Base-by-base conservation (phyloP, 2,797 vertebrate genomes). In the Alcedo quadribrachys region DNA sequence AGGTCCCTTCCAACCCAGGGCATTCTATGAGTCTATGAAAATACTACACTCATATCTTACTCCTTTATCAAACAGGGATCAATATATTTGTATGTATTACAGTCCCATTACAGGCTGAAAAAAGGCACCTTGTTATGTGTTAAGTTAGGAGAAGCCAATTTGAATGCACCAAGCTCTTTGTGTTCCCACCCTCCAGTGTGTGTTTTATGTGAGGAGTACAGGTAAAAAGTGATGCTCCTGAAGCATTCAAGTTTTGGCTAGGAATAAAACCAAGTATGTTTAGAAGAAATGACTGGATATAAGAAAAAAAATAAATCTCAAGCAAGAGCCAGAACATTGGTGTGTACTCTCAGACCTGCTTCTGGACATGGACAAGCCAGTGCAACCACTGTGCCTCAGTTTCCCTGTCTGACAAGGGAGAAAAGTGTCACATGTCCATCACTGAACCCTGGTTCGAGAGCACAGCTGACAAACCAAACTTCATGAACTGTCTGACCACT, bases 61-160 rank as follows among this genome's bases (percentile, higher is more conserved):
- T 35, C 40, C 51, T 54, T 54, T 10, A 40, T 66, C 35, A 12
- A 53, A 43, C 2, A n/a, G 2, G 13, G n/a, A 14, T 22, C 28
- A 48, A 65, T 30, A 2, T 3, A 57, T 46, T 42, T 32, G 48
- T 30, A 27, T 6, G 32, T 15, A 51, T 12, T 45, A 11, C 8
- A 37, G 69, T 8, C n/a, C 43, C 35, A 6, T 27, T 20, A 19
- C 12, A 55, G 63, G 57, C 15, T 6, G 9, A 82, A 79, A 70
- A 57, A 27, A 55, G 13, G 1, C 4, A 14, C 3, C 5, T 45
- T 46, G 10, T 45, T 0, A 1, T 7, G 3, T 0, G 8, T 1
- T 13, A 27, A 43, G 24, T 20, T 5, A 17, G 37, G 25, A 73
- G 37, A 53, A 19, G 55, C 13, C 7, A 4, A 42, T 37, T 2